These are phyloP conservation scores for Dryobates pubescens DNA, from an alignment of 2,797 vertebrate species.

Conservation along the genomic window DNA sequence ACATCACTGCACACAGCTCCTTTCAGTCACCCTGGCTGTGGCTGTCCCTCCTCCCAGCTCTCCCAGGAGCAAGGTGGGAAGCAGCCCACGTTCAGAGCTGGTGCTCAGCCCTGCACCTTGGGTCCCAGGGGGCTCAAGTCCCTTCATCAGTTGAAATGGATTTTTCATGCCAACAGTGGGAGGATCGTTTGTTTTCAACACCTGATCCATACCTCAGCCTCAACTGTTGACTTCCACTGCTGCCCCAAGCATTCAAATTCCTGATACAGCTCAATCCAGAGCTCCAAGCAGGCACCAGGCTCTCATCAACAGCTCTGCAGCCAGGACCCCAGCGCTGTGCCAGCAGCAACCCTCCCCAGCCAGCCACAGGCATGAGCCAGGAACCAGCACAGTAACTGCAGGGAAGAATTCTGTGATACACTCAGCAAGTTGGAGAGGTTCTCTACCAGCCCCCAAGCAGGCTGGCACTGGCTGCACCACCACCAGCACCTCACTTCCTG, in stretches of 20 bases:
- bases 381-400: not conserved
- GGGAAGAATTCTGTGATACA: too few relatives aligned
- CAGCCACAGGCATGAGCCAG: too few relatives aligned
- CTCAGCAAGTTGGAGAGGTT: not conserved
- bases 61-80: not conserved
- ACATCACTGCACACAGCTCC: fast-evolving
- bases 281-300: not conserved
- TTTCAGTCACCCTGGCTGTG: not conserved
- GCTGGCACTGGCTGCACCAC: not conserved
- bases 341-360: too few relatives aligned
- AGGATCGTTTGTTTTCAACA: not conserved
- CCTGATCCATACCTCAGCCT: fast-evolving
- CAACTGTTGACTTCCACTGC: fast-evolving
- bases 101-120: not conserved
- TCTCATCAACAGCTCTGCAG: not conserved
- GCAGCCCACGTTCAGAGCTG: fast-evolving
- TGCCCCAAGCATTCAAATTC: not conserved
- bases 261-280: not conserved
- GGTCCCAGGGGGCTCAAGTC: not conserved
- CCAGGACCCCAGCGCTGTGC: not conserved
- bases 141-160: fast-evolving
- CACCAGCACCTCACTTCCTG: too few relatives aligned
- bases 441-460: not conserved
- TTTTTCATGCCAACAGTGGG: fast-evolving
- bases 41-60: not conserved